Base-by-base conservation (phyloP, 1,140 invertebrate species). In the Drosophila murphyi region DNA sequence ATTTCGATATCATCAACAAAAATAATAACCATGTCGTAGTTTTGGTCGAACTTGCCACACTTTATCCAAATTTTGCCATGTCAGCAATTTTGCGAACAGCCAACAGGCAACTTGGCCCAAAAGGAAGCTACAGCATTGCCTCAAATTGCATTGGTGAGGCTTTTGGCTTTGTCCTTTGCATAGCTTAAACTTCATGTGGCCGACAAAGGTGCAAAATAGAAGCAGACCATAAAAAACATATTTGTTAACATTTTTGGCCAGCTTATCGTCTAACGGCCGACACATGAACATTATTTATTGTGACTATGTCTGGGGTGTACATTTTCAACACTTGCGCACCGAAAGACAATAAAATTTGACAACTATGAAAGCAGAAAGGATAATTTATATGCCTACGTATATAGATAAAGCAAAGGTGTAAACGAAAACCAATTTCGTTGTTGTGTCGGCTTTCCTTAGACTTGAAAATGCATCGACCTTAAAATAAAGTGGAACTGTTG, bases 341-440 rank as follows among this genome's bases (percentile, higher is more conserved):
- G 34, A 63, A 74, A 74, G 72, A 70, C 72, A 74, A 74, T 74
- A 74, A 74, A 69, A 54, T 70, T 74, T 62, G 65, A 69, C 57
- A 70, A 28, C 51, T 74, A 45, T 57, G 45, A 43, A 45, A 56
- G 28, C 50, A 34, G n/a, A 56, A 57, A 51, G 43, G 65, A 70
- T 70, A 70, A 74, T 74, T 74, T 74, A 74, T 70, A 45, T 5
- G 43, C 51, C 5, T 12, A 28, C 34, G 10, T 6, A 45, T 39
- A 45, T 34, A 43, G 52, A 35, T 56, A 37, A 62, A n/a, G 34
- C 34, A 12, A 20, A 68, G 28, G 48, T 55, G 35, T 20, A 64
- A 20, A 45, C 59, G n/a, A 48, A 31, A 65, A 12, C 37, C 7
- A 57, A 37, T 39, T 37, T 50, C 8, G 32, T 62, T 67, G 41